A percentile compares a stretch with the other conserved stretches of the same genome.
These are phyloP conservation scores for Colostygia pectinataria DNA, from an alignment of 2,888 invertebrate species.

Conservation along the genomic window DNA sequence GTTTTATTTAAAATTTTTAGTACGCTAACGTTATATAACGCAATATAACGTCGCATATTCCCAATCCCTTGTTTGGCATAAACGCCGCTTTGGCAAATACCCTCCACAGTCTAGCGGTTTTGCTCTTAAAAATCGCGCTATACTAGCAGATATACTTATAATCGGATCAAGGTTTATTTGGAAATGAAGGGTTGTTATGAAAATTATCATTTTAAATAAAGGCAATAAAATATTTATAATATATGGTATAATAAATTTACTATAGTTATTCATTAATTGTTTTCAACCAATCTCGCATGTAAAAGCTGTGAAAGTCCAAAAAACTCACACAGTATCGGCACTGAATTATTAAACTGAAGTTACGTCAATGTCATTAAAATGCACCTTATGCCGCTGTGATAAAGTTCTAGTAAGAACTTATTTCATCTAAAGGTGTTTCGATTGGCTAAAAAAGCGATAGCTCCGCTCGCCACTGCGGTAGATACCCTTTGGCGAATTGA, in stretches of 20 bases:
- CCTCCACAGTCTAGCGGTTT: conserved; percentile 47
- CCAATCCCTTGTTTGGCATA: conserved; percentile 48
- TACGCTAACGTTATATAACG: not conserved
- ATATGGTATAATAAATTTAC: no score
- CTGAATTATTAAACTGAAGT: no score
- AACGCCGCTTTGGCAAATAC: conserved; percentile 58
- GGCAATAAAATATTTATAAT: no score
- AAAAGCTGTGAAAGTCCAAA: no score
- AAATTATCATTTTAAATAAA: no score
- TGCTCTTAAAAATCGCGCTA: conserved; percentile 52
- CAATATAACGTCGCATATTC: conserved; percentile 40
- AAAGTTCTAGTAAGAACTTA: conserved; percentile 8
- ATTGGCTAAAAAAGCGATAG: not conserved
- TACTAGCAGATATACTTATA: conserved; percentile 52
- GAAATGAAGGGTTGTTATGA: conserved; percentile 50
- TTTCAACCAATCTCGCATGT: no score
- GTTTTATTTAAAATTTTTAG: no score
- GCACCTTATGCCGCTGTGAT: no score
- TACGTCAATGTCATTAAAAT: no score
- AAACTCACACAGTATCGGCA: no score
- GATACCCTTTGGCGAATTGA: conserved; percentile 62
- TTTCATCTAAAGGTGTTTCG: conserved; percentile 40
- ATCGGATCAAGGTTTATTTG: conserved; percentile 61
- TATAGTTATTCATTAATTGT: no score
- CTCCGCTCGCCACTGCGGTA: not conserved